These are phyloP conservation scores for Ornithoptera priamus DNA, from an alignment of 2,888 invertebrate genomes.

Conservation along the genomic window DNA sequence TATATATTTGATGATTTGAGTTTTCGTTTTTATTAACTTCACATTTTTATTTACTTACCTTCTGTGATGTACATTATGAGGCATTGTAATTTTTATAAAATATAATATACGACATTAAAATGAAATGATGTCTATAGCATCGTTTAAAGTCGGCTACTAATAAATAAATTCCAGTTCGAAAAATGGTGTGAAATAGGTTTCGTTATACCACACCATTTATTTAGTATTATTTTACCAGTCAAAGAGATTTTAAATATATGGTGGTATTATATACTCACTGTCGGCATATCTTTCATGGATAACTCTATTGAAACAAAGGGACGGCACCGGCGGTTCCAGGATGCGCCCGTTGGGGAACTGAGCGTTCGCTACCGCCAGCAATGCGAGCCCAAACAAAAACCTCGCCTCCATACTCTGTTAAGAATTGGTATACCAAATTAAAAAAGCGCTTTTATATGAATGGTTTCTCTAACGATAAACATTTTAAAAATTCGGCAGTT, in stretches of 20 bases:
- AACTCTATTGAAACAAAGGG: conserved; percentile 85
- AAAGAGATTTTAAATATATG: background rate
- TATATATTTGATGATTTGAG: too few species aligned
- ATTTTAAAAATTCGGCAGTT: background rate
- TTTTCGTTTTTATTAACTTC: too few species aligned
- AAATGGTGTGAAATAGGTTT: background rate
- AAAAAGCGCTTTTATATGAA: background rate
- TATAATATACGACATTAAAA: too few species aligned
- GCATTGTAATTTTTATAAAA: too few species aligned
- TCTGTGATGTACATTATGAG: too few species aligned
- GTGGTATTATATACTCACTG: conserved; percentile 76
- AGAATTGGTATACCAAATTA: conserved; percentile 18
- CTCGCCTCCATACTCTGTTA: conserved; percentile 66
- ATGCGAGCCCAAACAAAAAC: conserved; percentile 46
- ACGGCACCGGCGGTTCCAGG: conserved; percentile 88
- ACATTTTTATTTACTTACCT: too few species aligned
- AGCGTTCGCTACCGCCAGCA: conserved; percentile 66
- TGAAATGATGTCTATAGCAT: too few species aligned
- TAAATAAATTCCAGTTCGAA: too few species aligned
- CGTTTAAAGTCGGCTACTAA: too few species aligned
- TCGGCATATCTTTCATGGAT: conserved; percentile 86
- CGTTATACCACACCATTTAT: background rate
- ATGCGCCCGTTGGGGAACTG: conserved; percentile 89
- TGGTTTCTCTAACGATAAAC: background rate
- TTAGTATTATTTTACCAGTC: background rate